Conservation (phyloP, 1,140 invertebrate genomes). For the Acromyrmex charruanus region DNA sequence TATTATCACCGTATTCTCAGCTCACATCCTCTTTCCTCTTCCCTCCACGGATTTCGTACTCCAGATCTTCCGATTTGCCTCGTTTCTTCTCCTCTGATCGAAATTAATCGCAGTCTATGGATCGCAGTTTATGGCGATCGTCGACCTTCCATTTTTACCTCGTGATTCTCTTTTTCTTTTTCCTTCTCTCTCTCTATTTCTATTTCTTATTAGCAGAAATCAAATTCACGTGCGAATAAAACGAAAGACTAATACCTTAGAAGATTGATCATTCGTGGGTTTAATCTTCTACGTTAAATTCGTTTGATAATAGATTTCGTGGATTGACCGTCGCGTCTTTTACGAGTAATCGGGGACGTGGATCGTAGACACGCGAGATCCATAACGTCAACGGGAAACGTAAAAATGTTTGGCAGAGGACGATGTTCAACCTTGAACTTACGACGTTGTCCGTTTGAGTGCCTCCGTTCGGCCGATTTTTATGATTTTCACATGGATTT, state of each 20-base stretch:
- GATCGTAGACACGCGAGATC: not conserved
- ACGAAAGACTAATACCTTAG: not conserved
- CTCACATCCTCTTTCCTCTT: not conserved
- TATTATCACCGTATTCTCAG: constrained; percentile 65
- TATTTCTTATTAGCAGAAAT: not conserved
- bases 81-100: constrained; percentile 13
- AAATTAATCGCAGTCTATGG: constrained; percentile 48
- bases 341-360: not conserved
- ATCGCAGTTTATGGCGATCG: constrained; percentile 1
- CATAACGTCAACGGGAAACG: not conserved
- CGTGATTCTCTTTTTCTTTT: not conserved
- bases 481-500: constrained; percentile 42
- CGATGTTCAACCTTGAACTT: constrained; percentile 11
- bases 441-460: not conserved
- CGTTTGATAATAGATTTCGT: not conserved
- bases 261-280: not conserved
- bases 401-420: not conserved
- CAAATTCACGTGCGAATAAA: constrained; percentile 20
- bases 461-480: not conserved
- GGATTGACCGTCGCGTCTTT: not conserved
- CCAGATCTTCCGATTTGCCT: constrained; percentile 15
- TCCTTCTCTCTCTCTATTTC: not conserved
- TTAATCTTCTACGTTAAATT: not conserved
- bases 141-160: constrained; percentile 38
- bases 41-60: constrained; percentile 1